A percentile compares a stretch with the other conserved stretches of the same genome.
These are phyloP conservation scores for Rhineura floridana DNA, from an alignment of 2,113 vertebrate genomes.

Conservation along the genomic window DNA sequence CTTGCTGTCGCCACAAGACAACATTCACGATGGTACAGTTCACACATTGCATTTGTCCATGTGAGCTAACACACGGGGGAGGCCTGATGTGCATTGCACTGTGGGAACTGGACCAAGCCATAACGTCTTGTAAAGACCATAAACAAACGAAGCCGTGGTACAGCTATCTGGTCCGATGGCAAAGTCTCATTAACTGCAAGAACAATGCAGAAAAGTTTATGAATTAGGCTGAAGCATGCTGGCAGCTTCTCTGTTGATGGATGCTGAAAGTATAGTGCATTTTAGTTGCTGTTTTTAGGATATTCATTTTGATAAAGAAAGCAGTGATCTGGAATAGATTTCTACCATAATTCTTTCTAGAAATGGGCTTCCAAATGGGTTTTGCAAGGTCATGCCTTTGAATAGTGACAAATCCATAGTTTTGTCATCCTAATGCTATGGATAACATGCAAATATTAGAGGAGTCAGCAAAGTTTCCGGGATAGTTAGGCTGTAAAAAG, in stretches of 20 bases:
- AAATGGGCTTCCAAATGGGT: background rate
- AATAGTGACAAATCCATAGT: background rate
- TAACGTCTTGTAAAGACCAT: slow-evolving; percentile 51
- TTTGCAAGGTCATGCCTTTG: background rate
- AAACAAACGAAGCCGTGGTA: slow-evolving; percentile 54
- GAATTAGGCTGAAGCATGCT: background rate
- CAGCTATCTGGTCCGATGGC: slow-evolving; percentile 35
- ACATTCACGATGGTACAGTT: slow-evolving; percentile 15
- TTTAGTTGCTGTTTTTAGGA: background rate
- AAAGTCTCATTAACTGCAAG: slow-evolving; percentile 2
- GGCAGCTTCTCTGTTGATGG: slow-evolving; percentile 22
- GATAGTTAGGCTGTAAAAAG: too few relatives aligned
- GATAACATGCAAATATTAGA: background rate
- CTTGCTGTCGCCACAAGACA: background rate
- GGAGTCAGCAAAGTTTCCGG: background rate
- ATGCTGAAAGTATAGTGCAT: slow-evolving; percentile 6
- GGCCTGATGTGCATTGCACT: background rate
- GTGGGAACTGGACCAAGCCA: background rate
- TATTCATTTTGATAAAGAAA: slow-evolving; percentile 34
- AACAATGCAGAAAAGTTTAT: slow-evolving; percentile 5
- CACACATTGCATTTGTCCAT: background rate
- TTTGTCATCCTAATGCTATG: background rate
- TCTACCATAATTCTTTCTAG: background rate
- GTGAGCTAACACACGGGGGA: background rate
- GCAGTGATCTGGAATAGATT: slow-evolving; percentile 26